Conservation (phyloP, 2,113 vertebrate genomes). For the Hiodon alosoides region DNA sequence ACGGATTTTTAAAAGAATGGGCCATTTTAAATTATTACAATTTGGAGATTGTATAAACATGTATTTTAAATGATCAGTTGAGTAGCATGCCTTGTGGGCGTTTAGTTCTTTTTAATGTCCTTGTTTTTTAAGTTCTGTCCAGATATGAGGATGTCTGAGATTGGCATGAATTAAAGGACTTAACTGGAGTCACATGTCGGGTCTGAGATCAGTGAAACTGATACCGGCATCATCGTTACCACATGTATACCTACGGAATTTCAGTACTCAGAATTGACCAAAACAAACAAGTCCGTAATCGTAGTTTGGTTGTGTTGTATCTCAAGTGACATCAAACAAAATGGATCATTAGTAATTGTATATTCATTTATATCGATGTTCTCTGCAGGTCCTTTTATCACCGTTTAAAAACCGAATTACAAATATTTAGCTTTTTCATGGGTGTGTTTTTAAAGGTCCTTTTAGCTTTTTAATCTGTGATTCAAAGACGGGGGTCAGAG, state of each 20-base stretch:
- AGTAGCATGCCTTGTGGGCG: conserved; percentile 17
- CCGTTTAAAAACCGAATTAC: too few relatives aligned
- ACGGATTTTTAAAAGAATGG: background rate
- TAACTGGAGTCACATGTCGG: conserved; percentile 27
- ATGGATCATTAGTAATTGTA: too few relatives aligned
- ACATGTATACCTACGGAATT: conserved; percentile 21
- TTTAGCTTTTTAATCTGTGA: background rate
- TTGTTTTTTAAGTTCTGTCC: conserved; percentile 27
- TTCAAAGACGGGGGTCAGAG: background rate
- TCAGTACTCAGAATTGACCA: too few relatives aligned
- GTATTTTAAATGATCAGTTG: conserved; percentile 13
- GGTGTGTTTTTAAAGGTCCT: too few relatives aligned
- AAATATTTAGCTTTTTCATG: too few relatives aligned
- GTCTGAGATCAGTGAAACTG: conserved; percentile 33
- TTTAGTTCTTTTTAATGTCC: conserved; percentile 10
- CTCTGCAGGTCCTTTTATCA: too few relatives aligned
- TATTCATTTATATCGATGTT: too few relatives aligned
- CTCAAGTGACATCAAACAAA: too few relatives aligned
- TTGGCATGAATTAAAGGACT: conserved; percentile 27
- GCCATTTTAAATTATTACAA: background rate
- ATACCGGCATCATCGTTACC: conserved; percentile 38
- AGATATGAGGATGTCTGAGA: conserved; percentile 37
- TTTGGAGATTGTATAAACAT: background rate
- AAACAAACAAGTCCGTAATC: too few relatives aligned
- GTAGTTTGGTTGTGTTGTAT: too few relatives aligned